These are phyloP conservation scores for Psilopsiagon aymara DNA, from an alignment of 2,113 vertebrate species.

Conservation along the genomic window DNA sequence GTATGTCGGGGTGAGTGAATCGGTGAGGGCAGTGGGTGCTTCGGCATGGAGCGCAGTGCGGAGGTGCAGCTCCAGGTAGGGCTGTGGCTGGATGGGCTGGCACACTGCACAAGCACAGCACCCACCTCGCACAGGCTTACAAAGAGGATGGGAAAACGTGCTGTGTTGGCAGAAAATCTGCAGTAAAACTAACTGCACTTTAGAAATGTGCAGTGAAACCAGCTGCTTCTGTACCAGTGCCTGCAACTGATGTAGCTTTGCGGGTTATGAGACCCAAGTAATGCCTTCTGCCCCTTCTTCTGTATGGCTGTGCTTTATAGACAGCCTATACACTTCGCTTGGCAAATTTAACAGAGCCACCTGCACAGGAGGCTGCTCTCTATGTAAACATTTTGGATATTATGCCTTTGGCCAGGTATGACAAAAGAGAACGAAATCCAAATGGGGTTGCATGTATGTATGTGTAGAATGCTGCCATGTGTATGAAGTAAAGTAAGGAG, in stretches of 20 bases:
- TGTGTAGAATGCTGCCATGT: neutral
- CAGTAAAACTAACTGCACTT: neutral
- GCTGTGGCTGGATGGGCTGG: neutral
- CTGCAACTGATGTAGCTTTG: neutral
- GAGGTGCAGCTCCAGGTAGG: neutral
- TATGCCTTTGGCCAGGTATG: neutral
- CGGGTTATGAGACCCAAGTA: neutral
- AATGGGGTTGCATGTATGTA: no score
- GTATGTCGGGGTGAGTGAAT: neutral
- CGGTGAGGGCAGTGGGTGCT: neutral
- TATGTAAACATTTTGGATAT: neutral
- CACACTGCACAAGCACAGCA: neutral
- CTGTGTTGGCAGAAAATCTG: neutral
- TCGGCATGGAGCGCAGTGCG: accelerated
- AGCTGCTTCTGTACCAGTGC: neutral
- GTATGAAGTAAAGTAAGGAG: neutral
- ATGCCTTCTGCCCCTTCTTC: neutral
- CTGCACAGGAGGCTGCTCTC: neutral
- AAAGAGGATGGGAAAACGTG: neutral
- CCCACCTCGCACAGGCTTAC: neutral
- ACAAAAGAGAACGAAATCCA: neutral
- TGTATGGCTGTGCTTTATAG: neutral
- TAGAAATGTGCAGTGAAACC: neutral
- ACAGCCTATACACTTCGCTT: neutral
- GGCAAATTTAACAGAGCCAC: neutral